These are phyloP conservation scores for Drosophila kanekoi DNA, from an alignment of 2,888 invertebrate genomes.

Conservation along the genomic window DNA sequence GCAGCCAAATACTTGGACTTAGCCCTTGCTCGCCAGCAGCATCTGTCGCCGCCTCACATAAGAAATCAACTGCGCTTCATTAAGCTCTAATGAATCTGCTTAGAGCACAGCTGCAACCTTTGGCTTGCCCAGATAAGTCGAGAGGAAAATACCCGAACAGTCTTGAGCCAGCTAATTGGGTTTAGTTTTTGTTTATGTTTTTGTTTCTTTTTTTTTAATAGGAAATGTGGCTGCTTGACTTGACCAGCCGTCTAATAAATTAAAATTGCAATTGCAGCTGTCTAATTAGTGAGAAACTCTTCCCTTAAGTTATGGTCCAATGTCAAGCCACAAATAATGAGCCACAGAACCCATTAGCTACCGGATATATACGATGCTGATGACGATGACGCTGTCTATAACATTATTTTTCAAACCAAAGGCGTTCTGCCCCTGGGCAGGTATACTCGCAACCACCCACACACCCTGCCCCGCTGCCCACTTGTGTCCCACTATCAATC, in stretches of 20 bases:
- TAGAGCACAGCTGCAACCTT: neutral
- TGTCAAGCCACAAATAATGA: slow-evolving; percentile 60
- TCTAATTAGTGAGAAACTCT: slow-evolving; percentile 23
- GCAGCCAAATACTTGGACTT: too few species aligned
- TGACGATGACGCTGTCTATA: slow-evolving; percentile 7
- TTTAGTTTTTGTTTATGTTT: neutral
- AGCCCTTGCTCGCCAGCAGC: neutral
- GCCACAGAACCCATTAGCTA: slow-evolving; percentile 39
- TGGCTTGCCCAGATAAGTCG: slow-evolving; percentile 2
- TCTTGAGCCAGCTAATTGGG: slow-evolving; percentile 6
- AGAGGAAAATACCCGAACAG: neutral
- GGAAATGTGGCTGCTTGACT: slow-evolving; percentile 13
- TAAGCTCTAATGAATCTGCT: slow-evolving; percentile 18
- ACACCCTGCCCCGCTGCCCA: slow-evolving; percentile 1
- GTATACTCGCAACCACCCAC: slow-evolving; percentile 23
- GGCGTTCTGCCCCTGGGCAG: slow-evolving; percentile 46
- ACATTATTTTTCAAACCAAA: slow-evolving; percentile 23
- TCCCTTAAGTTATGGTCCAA: slow-evolving; percentile 34
- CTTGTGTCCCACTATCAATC: slow-evolving; percentile 46
- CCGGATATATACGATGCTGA: slow-evolving; percentile 37
- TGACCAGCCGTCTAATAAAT: slow-evolving; percentile 1
- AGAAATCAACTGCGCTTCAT: slow-evolving; percentile 5
- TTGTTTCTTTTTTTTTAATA: neutral
- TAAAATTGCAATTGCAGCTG: slow-evolving; percentile 29
- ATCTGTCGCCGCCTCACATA: neutral